Conservation (phyloP, 2,797 vertebrate genomes). For the Sebastes cheni region DNA sequence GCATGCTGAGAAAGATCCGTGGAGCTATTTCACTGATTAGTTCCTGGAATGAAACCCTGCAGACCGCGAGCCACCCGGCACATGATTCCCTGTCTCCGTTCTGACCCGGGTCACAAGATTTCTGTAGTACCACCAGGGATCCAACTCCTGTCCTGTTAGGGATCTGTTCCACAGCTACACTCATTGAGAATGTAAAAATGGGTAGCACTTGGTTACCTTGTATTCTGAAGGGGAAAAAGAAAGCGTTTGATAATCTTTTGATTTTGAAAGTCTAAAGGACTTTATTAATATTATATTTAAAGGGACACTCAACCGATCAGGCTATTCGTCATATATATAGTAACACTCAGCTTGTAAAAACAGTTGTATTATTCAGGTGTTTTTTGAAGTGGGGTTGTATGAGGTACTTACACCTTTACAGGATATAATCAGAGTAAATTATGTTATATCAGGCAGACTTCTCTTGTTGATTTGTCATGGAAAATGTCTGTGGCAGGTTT, state of each 20-base stretch:
- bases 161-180: background rate
- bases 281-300: background rate
- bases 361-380: background rate
- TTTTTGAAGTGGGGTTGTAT: background rate
- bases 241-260: background rate
- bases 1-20: background rate
- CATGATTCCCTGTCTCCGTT: slow-evolving; percentile 1
- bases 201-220: background rate
- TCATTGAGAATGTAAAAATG: background rate
- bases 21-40: background rate
- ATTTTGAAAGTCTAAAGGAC: background rate
- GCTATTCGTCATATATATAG: background rate
- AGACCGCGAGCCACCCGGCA: slow-evolving; percentile 3
- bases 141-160: background rate
- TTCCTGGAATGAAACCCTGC: slow-evolving; percentile 33
- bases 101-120: background rate
- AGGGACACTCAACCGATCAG: background rate
- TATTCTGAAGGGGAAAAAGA: background rate
- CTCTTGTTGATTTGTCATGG: no score
- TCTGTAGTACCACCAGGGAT: background rate
- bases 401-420: no score
- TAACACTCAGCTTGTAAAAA: background rate
- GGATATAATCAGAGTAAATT: no score
- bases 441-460: no score
- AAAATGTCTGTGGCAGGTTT: background rate